phyloP scores from a whole-genome alignment of 2,113 vertebrate species.

The Ictidomys tridecemlineatus region DNA sequence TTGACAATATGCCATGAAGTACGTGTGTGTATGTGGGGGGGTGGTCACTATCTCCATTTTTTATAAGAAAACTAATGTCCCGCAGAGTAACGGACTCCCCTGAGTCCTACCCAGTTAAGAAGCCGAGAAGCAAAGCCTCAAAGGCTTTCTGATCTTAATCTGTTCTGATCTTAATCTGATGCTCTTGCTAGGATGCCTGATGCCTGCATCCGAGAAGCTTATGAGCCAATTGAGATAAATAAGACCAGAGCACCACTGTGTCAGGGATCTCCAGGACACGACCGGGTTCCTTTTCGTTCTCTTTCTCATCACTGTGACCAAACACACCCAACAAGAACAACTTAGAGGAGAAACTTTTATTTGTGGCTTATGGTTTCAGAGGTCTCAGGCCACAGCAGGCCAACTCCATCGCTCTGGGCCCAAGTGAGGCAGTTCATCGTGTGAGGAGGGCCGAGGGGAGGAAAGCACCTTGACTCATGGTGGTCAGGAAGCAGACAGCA shows the following conservation, averaged over 20 bases:
- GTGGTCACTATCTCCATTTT: background rate
- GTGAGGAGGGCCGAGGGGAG: too few species aligned
- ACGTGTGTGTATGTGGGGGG: too few species aligned
- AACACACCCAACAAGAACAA: too few species aligned
- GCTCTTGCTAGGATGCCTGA: background rate
- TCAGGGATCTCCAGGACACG: background rate
- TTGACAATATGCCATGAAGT: background rate
- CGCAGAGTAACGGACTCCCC: background rate
- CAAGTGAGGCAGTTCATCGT: too few species aligned
- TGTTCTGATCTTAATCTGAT: background rate
- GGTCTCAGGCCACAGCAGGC: too few species aligned
- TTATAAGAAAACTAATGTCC: background rate
- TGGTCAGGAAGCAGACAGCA: too few species aligned
- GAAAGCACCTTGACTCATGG: too few species aligned
- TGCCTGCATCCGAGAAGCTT: background rate
- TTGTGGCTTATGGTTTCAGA: too few species aligned
- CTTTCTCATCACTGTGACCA: too few species aligned
- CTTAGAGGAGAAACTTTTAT: too few species aligned
- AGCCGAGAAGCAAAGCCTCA: background rate
- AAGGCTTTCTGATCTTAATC: background rate
- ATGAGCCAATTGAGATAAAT: background rate
- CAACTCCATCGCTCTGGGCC: too few species aligned
- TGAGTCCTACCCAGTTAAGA: background rate
- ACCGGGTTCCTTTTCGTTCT: background rate
- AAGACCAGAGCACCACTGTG: background rate